phyloP scores from a whole-genome alignment of 2,797 vertebrate genomes.

The Rhinophrynus dorsalis region DNA sequence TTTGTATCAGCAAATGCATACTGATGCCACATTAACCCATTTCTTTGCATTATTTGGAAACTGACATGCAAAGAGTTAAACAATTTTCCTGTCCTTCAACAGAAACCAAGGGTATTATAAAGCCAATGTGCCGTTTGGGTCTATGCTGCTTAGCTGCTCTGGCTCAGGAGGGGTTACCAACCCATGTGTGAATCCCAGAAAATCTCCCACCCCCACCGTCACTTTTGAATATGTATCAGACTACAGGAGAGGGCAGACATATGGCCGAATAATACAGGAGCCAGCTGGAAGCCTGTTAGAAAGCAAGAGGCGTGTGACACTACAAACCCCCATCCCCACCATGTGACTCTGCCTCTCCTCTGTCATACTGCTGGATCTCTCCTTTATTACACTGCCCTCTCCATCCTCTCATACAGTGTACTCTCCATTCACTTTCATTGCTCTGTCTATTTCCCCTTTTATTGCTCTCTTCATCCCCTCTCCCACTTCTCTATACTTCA shows the following conservation, averaged over 20 bases:
- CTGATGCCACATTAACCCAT: no score
- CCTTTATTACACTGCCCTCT: not conserved
- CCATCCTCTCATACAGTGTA: not conserved
- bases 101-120: not conserved
- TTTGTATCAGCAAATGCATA: no score
- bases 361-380: not conserved
- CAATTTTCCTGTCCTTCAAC: no score
- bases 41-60: no score
- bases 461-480: no score
- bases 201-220: not conserved
- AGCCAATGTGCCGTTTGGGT: no score
- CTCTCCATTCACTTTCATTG: not conserved
- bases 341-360: not conserved
- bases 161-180: constrained; percentile 13
- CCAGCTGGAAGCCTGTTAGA: constrained; percentile 34
- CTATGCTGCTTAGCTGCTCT: not conserved
- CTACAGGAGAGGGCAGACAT: constrained; percentile 18
- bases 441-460: not conserved
- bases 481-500: constrained; percentile 12
- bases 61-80: no score
- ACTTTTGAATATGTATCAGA: constrained; percentile 38
- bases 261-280: constrained; percentile 7
- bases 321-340: constrained; percentile 6
- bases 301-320: constrained; percentile 21
- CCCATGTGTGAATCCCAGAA: not conserved